These are phyloP conservation scores for Lithobius niger DNA, from an alignment of 1,140 invertebrate genomes.

Conservation along the genomic window DNA sequence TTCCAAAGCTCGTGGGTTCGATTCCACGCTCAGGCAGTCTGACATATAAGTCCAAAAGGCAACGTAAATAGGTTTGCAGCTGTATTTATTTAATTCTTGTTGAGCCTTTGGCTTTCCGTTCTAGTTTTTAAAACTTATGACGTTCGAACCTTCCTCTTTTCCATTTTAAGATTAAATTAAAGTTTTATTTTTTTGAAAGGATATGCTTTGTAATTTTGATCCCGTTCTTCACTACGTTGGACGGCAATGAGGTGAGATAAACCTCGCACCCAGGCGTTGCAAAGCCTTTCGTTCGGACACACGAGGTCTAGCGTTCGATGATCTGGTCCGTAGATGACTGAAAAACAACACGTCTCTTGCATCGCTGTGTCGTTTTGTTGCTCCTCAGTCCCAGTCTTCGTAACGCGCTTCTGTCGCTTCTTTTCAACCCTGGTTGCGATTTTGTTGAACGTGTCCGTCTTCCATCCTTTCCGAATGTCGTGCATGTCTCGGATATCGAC, in stretches of 20 bases:
- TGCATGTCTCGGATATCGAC: constrained; percentile 32
- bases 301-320: constrained; percentile 35
- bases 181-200: neutral
- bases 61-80: no score
- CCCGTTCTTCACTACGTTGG: constrained; percentile 23
- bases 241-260: constrained; percentile 29
- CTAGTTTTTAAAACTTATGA: no score
- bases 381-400: constrained; percentile 18
- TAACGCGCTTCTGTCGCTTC: constrained; percentile 17
- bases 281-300: constrained; percentile 28
- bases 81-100: no score
- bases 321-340: constrained; percentile 32
- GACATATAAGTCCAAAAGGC: no score
- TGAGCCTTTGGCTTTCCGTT: no score
- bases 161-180: no score
- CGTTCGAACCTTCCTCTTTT: no score
- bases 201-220: constrained; percentile 27
- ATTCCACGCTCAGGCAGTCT: no score
- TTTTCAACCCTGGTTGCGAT: constrained; percentile 25
- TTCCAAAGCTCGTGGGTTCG: no score
- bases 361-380: no score
- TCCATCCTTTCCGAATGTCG: constrained; percentile 35
- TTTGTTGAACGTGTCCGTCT: constrained; percentile 36
- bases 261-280: constrained; percentile 37
- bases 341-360: constrained; percentile 39